Conservation (phyloP, 2,113 vertebrate species). For the Patagioenas fasciata region DNA sequence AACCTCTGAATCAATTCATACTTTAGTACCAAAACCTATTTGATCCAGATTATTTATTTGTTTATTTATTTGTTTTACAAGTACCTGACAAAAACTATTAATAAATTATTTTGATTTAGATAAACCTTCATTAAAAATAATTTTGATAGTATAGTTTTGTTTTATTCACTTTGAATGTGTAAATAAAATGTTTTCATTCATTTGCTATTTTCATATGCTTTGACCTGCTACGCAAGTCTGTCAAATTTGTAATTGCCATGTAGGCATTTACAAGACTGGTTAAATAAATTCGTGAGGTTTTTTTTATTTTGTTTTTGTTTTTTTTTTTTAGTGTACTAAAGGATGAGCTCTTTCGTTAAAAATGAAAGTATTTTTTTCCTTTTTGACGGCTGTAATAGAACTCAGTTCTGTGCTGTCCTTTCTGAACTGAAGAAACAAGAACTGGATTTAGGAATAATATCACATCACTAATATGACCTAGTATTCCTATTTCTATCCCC, state of each 20-base stretch:
- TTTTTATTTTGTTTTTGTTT: no score
- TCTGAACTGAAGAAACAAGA: not conserved
- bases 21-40: not conserved
- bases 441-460: not conserved
- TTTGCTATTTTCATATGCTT: not conserved
- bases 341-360: not conserved
- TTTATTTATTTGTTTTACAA: no score
- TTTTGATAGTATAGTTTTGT: not conserved
- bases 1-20: not conserved
- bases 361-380: not conserved
- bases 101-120: not conserved
- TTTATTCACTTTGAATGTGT: not conserved
- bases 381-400: not conserved
- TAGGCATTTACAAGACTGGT: rapidly evolving
- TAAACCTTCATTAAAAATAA: rapidly evolving
- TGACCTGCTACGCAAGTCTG: not conserved
- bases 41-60: not conserved
- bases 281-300: not conserved
- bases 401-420: not conserved
- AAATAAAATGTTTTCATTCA: not conserved
- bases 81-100: not conserved
- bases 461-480: not conserved
- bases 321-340: not conserved
- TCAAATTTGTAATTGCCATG: not conserved
- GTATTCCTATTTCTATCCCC: not conserved